A percentile compares a stretch with the other conserved stretches of the same genome.
Conservation (phyloP, 2,888 invertebrate species). For the Volucella bombylans region DNA sequence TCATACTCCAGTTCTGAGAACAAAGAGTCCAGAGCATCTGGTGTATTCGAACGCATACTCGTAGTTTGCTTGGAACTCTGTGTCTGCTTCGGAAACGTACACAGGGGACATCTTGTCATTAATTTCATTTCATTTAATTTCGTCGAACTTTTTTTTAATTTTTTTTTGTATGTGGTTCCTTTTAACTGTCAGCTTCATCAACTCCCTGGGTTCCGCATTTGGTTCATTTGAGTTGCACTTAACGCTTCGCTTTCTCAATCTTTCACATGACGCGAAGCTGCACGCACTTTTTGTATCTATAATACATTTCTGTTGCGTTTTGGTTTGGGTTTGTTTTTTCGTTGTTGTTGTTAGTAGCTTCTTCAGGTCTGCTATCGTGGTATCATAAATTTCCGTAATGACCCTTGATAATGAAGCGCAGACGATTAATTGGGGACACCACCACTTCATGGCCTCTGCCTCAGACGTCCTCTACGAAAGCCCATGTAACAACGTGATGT, state of each 20-base stretch:
- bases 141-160: slow-evolving; percentile 42
- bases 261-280: slow-evolving; percentile 59
- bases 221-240: slow-evolving; percentile 66
- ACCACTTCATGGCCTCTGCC: slow-evolving; percentile 34
- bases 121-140: slow-evolving; percentile 70
- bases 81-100: background rate
- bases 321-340: background rate
- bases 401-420: slow-evolving; percentile 72
- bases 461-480: slow-evolving; percentile 10
- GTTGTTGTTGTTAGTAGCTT: slow-evolving; percentile 5
- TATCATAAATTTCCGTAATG: slow-evolving; percentile 70
- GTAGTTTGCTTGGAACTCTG: no score
- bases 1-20: background rate
- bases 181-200: slow-evolving; percentile 58
- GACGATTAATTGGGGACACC: slow-evolving; percentile 72
- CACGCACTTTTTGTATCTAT: slow-evolving; percentile 50
- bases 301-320: slow-evolving; percentile 24
- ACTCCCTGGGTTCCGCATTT: slow-evolving; percentile 58
- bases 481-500: background rate
- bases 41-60: background rate
- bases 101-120: slow-evolving; percentile 49
- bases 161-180: slow-evolving; percentile 4
- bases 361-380: slow-evolving; percentile 27
- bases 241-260: slow-evolving; percentile 66
- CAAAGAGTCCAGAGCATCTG: slow-evolving; percentile 48